phyloP scores from a whole-genome alignment of 1,140 invertebrate genomes.

The Melipona quadrifasciata region DNA sequence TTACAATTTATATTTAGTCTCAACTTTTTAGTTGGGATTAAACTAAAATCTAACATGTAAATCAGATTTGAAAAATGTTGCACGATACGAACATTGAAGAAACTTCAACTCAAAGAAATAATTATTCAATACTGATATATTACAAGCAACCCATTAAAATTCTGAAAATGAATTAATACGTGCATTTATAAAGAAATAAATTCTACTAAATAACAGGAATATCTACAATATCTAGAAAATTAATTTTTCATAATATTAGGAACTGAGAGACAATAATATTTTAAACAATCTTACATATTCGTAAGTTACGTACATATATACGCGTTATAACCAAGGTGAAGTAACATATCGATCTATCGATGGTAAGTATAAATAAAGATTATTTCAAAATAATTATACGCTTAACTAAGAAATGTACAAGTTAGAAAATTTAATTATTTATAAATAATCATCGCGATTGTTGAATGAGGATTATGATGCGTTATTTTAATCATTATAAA shows the following conservation, averaged over 20 bases:
- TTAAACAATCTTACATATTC: background rate
- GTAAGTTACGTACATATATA: background rate
- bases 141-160: background rate
- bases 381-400: background rate
- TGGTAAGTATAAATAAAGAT: slow-evolving; percentile 26
- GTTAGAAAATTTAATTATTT: background rate
- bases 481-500: background rate
- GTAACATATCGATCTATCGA: background rate
- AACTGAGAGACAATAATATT: background rate
- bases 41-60: background rate
- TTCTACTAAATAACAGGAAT: background rate
- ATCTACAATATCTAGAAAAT: background rate
- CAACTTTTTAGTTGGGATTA: background rate
- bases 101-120: background rate
- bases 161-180: background rate
- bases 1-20: background rate
- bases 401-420: background rate
- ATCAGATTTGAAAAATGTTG: background rate
- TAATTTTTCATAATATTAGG: background rate
- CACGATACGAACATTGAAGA: background rate
- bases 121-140: background rate
- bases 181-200: background rate
- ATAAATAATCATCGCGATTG: background rate
- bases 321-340: background rate
- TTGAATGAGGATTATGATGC: background rate